Conservation (phyloP, 2,888 invertebrate genomes). For the Acronicta aceris region DNA sequence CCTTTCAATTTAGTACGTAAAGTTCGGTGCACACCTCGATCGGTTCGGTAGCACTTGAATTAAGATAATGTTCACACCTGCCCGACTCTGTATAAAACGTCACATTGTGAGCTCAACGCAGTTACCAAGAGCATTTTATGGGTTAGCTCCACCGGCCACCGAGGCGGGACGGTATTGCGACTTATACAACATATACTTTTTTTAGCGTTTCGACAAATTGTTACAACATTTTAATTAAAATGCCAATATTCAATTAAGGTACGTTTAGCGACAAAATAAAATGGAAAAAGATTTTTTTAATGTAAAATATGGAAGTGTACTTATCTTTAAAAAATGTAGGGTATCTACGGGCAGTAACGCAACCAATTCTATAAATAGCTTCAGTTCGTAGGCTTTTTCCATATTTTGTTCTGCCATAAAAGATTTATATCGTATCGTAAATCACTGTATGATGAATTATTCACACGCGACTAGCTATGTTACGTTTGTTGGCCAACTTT, state of each 20-base stretch:
- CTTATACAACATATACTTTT: constrained; percentile 49
- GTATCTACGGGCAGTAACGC: constrained; percentile 35
- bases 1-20: constrained; percentile 68
- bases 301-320: background rate
- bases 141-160: constrained; percentile 62
- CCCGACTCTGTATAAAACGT: constrained; percentile 79
- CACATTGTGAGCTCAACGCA: constrained; percentile 77
- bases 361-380: constrained; percentile 36
- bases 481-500: constrained; percentile 32
- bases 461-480: constrained; percentile 46
- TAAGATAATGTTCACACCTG: constrained; percentile 89
- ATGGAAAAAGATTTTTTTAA: background rate
- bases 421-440: constrained; percentile 47
- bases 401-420: constrained; percentile 50
- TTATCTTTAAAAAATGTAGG: constrained; percentile 21
- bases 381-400: constrained; percentile 43
- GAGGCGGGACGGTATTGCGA: constrained; percentile 51
- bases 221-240: constrained; percentile 54
- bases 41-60: constrained; percentile 83
- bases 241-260: constrained; percentile 31
- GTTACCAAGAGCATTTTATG: constrained; percentile 79
- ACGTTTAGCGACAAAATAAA: constrained; percentile 1
- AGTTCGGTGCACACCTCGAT: constrained; percentile 74
- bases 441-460: constrained; percentile 53
- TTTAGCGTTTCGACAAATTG: constrained; percentile 62